A percentile compares a stretch with the other conserved stretches of the same genome.
These are phyloP conservation scores for Rhyacichthys aspro DNA, from an alignment of 2,797 vertebrate species.

Conservation along the genomic window DNA sequence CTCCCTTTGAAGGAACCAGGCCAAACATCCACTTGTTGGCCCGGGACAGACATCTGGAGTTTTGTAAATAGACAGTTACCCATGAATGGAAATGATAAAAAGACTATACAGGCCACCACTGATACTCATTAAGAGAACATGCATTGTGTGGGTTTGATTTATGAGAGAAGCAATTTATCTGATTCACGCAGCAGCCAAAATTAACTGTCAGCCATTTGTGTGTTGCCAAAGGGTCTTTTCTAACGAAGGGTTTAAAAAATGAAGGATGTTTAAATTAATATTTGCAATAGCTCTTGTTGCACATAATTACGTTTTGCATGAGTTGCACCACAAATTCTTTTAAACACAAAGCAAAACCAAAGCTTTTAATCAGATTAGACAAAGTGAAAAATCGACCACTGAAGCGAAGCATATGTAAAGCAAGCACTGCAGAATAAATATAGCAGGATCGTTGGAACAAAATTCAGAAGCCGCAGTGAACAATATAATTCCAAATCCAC, in stretches of 20 bases:
- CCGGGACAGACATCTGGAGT: conserved; percentile 18
- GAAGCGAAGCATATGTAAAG: conserved; percentile 5
- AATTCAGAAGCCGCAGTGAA: conserved; percentile 40
- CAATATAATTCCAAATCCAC: conserved; percentile 33
- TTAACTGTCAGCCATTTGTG: conserved; percentile 46
- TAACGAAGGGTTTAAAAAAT: conserved; percentile 15
- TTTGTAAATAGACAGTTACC: conserved; percentile 33
- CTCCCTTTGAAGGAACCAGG: conserved; percentile 19
- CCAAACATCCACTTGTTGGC: too few relatives aligned
- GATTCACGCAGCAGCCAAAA: conserved; percentile 49
- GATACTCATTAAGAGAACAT: conserved; percentile 21
- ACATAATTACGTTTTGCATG: background rate
- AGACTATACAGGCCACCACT: conserved; percentile 20
- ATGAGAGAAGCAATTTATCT: conserved; percentile 21
- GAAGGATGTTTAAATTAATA: conserved; percentile 16
- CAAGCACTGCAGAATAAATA: conserved; percentile 14
- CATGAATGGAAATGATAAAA: conserved; percentile 23
- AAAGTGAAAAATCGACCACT: background rate
- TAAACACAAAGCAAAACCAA: conserved; percentile 11
- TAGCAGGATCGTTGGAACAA: conserved; percentile 21
- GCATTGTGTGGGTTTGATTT: conserved; percentile 34
- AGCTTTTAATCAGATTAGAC: conserved; percentile 7
- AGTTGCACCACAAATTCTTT: background rate
- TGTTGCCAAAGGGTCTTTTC: conserved; percentile 63
- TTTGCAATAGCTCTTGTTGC: conserved; percentile 6